Evolutionary conservation across 2,113 vertebrate species (phyloP), one percentile per base, ranked within the genome.

Genomic region (Ciconia boyciana): DNA sequence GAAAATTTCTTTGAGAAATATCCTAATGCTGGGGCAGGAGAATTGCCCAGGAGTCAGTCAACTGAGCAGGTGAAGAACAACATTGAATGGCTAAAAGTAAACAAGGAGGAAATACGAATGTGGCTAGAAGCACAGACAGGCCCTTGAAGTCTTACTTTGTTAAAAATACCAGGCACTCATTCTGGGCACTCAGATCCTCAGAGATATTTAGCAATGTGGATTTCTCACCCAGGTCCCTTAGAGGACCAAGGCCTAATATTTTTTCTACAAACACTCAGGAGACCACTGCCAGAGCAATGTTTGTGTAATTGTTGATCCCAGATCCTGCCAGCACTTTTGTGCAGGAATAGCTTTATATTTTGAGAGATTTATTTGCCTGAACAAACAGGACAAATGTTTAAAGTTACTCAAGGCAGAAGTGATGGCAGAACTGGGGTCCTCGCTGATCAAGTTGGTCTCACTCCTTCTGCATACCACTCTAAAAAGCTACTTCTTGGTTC

Each of bases 41-140:
- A 97, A 96, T 96, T 83, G 86, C 92, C 99, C 31, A 98, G 99
- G 84, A 58, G 98, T 61, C 99, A 99, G 97, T 98, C 99, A 10
- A 58, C 99, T 64, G 99, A 99, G 93, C 99, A 98, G 3, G 98
- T 99, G 93, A 98, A 87, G 93, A 99, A 97, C 97, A 99, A 99
- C 86, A 99, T 99, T 1, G 96, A 98, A 26, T 99, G 99, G 99
- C 79, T 99, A 26, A 95, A 80, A 64, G 94, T 32, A 16, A 99
- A 99, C 66, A 95, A 96, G 93, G 20, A 97, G 0, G 98, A 98
- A 89, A 99, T 99, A 83, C 13, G 4, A 10, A 1, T 0, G 0
- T 99, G 99, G 99, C 97, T 99, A 75, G 10, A 90, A 8, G 4
- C 0, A 64, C 1, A 25, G 20, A 0, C 1, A 44, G 8, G 3